phyloP scores from a whole-genome alignment of 2,888 invertebrate genomes.

The Hemaris fuciformis region DNA sequence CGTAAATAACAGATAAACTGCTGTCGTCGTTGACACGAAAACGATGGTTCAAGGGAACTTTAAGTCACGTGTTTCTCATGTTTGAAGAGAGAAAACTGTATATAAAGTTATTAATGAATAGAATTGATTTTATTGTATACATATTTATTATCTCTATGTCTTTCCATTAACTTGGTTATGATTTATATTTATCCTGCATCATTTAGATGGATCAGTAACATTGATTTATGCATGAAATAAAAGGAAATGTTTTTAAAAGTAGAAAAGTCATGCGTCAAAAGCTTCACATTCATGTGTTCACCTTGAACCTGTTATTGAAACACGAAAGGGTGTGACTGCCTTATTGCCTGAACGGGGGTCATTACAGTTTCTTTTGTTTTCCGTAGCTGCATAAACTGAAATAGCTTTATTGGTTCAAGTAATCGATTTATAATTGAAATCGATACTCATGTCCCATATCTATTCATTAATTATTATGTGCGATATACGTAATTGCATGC shows the following conservation, averaged over 20 bases:
- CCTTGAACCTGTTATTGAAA: constrained; percentile 1
- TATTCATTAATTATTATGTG: no score
- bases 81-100: not conserved
- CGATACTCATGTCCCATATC: not conserved
- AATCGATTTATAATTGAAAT: not conserved
- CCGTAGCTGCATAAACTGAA: not conserved
- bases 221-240: not conserved
- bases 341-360: not conserved
- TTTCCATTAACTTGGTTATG: not conserved
- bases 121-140: not conserved
- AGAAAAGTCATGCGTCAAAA: not conserved
- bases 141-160: not conserved
- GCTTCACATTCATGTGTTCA: not conserved
- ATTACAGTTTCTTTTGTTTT: not conserved
- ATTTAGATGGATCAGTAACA: no score
- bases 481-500: no score
- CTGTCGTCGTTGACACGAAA: not conserved
- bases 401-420: not conserved
- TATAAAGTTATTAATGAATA: not conserved
- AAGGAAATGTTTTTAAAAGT: not conserved
- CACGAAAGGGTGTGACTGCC: constrained; percentile 8
- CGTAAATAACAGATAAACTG: not conserved
- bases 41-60: not conserved
- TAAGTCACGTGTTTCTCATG: not conserved
- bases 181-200: not conserved